Evolutionary conservation across 2,888 invertebrate genomes (phyloP), one percentile per base, ranked within the genome.

Genomic region (Trichogramma evanescens): DNA sequence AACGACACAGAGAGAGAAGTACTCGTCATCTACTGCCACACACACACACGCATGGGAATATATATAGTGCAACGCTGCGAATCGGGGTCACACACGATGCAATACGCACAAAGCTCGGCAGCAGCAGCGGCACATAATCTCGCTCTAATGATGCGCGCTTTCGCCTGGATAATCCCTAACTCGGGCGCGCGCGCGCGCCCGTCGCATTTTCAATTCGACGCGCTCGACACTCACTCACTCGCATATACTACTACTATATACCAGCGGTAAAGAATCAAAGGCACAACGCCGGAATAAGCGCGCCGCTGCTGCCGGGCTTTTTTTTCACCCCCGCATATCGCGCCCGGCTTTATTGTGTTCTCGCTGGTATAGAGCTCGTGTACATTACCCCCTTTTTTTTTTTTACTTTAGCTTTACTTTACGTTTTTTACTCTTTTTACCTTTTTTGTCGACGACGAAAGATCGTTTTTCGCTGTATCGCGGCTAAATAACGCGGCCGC

Each of bases 61-160:
- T 51, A 43, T 42, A 53, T 41, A 40, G 39, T 8, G 41, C 39
- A 8, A 4, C 40, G 61, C 49, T 50, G 63, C 10, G 50, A 40
- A 62, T 57, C 50, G 62, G 49, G 59, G 64, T 62, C 57, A 57
- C 8, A n/a, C 45, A 9, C 45, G 45, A 26, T 26, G 26, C 26
- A 26, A 26, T 26, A 26, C 54, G 41, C 52, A 44, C 6, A 41
- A 50, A 53, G 50, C 55, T 60, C 53, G 43, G 46, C 51, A 45
- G 10, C 43, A 10, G 13, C 13, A 45, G 40, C 53, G 53, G 10
- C 56, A 10, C 49, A 39, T 61, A 59, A 63, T 61, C 59, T 55
- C 50, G 10, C 58, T 56, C 61, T 63, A 63, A 63, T 59, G 59
- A 63, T 50, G 56, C 48, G 48, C 44, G 26, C 40, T 46, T 50